Percentiles rank a stretch among this genome's conserved stretches.
These are phyloP conservation scores for Stomatorhinus walkeri DNA, from an alignment of 2,797 vertebrate species.

Conservation along the genomic window DNA sequence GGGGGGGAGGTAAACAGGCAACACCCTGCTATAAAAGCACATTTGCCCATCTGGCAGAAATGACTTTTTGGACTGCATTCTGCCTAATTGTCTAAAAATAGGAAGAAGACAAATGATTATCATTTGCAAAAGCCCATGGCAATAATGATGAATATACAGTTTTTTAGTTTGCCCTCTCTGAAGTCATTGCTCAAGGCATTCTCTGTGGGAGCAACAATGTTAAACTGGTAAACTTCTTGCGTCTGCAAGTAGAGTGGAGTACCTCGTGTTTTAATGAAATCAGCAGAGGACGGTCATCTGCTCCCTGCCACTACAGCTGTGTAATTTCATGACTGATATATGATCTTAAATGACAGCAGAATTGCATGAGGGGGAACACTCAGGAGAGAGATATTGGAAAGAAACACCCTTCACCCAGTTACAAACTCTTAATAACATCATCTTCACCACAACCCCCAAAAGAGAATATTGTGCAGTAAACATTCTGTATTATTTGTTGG, in stretches of 20 bases:
- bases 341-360: conserved; percentile 91
- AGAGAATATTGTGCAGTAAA: neutral
- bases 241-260: conserved; percentile 79
- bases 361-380: conserved; percentile 84
- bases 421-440: neutral
- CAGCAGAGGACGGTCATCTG: conserved; percentile 76
- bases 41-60: conserved; percentile 95
- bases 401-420: neutral
- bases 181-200: conserved; percentile 99
- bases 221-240: conserved; percentile 81
- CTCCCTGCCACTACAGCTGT: neutral
- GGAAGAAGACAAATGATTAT: conserved; percentile 99
- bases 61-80: conserved; percentile 87
- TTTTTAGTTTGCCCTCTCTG: conserved; percentile 74
- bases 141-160: conserved; percentile 99
- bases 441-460: neutral
- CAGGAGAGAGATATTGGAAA: conserved; percentile 59
- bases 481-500: neutral
- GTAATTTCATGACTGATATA: conserved; percentile 82
- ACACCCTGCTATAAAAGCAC: conserved; percentile 81
- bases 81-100: conserved; percentile 99
- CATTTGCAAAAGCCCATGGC: conserved; percentile 99
- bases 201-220: conserved; percentile 80
- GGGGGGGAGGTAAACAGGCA: conserved; percentile 70
- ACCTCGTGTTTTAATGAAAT: conserved; percentile 51